Base-by-base conservation (phyloP, 2,888 invertebrate genomes). In the Monopis laevigella region DNA sequence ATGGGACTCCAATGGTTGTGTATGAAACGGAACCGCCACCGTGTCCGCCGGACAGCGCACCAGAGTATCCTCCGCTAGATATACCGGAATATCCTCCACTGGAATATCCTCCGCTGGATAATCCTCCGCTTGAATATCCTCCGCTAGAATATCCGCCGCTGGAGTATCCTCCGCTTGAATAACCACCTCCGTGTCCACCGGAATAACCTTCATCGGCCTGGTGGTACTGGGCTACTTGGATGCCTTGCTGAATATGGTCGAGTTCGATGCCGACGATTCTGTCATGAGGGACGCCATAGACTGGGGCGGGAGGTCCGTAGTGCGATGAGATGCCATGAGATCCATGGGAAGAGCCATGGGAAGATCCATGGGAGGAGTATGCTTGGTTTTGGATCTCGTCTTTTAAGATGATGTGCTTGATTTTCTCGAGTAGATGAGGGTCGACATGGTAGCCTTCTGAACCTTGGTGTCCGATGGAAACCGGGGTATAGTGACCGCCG, bases 181-280 rank as follows among this genome's bases (percentile, higher is more conserved):
- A 66, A 13, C 59, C 62, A 68, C 51, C 78, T 54, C 71, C 68
- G 48, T 62, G 62, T 8, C 67, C 68, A 30, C 56, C 46, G 11
- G 65, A 55, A 58, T 75, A 62, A 45, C 83, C 84, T 48, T 87
- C 84, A 45, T 85, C 82, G 48, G 87, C 84, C 65, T 91, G 90
- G 60, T 89, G 86, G 83, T 89, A 92, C 62, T 93, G 92, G 18
- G 93, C 93, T 24, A 93, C 92, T 66, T 93, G 92, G 67, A 93
- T 88, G 48, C 90, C 92, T 58, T 92, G 92, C 59, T 91, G 89
- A 56, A 92, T 87, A 47, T 90, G 90, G 58, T 91, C 93, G 45
- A 93, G 84, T 67, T 92, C 91, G 56, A 93, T 88, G 45, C 92
- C 93, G 44, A 92, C 91, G 46, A 93, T 88, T 49, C 87, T 85